Evolutionary conservation across 2,888 invertebrate genomes (phyloP).

Genomic region (Leptopilina drosophilae): DNA sequence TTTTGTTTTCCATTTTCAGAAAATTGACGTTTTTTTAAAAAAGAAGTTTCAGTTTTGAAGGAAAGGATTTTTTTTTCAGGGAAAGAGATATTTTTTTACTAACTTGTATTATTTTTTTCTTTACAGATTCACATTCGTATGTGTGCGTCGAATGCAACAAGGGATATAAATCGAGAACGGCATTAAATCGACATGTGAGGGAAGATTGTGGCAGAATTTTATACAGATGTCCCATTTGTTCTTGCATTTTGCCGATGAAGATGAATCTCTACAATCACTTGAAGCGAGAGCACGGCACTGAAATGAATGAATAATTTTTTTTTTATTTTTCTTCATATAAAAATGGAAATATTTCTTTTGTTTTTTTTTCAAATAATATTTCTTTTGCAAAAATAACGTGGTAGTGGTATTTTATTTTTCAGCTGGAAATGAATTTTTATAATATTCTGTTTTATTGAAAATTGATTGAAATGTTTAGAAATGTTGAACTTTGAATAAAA

Average conservation of each 20-base stretch:
- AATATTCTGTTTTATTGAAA: too few species aligned
- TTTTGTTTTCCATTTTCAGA: too few species aligned
- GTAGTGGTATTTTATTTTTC: too few species aligned
- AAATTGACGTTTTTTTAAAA: too few species aligned
- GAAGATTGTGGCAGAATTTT: constrained; percentile 72
- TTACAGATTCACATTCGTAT: constrained; percentile 64
- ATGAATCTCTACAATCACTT: constrained; percentile 67
- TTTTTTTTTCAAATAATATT: too few species aligned
- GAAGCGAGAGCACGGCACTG: constrained; percentile 58
- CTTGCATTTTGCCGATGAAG: constrained; percentile 67
- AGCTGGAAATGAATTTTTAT: too few species aligned
- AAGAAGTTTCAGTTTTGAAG: too few species aligned
- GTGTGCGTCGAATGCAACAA: constrained; percentile 79
- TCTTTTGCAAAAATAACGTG: too few species aligned
- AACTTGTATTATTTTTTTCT: constrained; percentile 35
- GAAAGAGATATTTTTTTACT: constrained; percentile 16
- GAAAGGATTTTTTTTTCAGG: background rate
- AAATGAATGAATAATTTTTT: background rate
- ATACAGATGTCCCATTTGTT: constrained; percentile 69
- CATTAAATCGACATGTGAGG: constrained; percentile 71
- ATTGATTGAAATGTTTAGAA: too few species aligned
- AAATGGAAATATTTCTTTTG: too few species aligned
- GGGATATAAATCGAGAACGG: constrained; percentile 80
- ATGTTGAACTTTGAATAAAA: too few species aligned
- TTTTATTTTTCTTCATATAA: too few species aligned